Evolutionary conservation across 2,797 vertebrate species (phyloP), one percentile per base, ranked within the genome.

Genomic region (Cichlasoma orientale): DNA sequence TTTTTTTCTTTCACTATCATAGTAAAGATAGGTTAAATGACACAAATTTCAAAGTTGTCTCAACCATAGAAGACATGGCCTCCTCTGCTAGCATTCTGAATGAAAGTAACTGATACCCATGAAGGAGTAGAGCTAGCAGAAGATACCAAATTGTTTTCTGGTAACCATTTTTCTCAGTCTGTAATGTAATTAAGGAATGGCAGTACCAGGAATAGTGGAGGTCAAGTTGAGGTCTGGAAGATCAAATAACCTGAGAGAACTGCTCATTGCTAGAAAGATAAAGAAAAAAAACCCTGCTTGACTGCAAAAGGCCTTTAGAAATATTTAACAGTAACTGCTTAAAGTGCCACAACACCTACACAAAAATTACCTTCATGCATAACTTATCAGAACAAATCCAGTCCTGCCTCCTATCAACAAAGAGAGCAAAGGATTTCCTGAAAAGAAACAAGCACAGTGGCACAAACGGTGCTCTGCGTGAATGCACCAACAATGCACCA

Each of bases 21-120:
- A 0, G 41, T 29, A 47, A 50, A n/a, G 0, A 19, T n/a, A 29
- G 44, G 25, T 29, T 6, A 50, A 25, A 19, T 29, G 0, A 13
- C 1, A 16, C 25, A n/a, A 47, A 68, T 68, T 68, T 68, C 44
- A 50, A 50, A 2, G 18, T 50, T 68, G 63, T n/a, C 44, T 11
- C 0, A 68, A n/a, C 18, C 63, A 68, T 11, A 68, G 7, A 4
- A 53, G 8, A 19, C 50, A 10, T 4, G 19, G 19, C 41, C 23
- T 19, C 16, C 3, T 53, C 50, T 52, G 50, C 50, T 9, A n/a
- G 18, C 18, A 50, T 18, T 68, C 18, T 8, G 41, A 68, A 13
- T 50, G 8, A 1, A 50, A 68, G 63, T 68, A 68, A 47, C 38
- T 4, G 38, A 63, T 55, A 55, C 54, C 54, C 3, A 7, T 25